These are phyloP conservation scores for Sinocyclocheilus maitianheensis DNA, from an alignment of 2,113 vertebrate species.

Conservation along the genomic window DNA sequence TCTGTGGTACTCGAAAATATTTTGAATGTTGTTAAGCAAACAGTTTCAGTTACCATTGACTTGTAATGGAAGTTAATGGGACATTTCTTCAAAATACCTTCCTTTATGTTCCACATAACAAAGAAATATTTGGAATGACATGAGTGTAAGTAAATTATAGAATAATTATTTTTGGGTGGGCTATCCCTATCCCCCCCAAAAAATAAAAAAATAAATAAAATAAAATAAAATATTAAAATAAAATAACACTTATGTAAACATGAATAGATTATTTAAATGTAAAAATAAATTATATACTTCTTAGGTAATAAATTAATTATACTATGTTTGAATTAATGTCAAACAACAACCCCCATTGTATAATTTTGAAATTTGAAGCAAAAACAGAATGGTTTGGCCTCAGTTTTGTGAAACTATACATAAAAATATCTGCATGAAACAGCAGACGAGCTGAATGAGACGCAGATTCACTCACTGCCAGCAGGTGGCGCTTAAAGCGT, in stretches of 20 bases:
- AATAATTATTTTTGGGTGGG: not conserved
- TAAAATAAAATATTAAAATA: not conserved
- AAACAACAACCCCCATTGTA: not conserved
- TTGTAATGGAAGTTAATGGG: not conserved
- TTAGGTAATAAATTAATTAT: not conserved
- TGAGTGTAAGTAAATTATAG: not conserved
- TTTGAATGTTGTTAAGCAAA: not conserved
- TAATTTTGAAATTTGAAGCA: no score
- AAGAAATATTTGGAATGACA: not conserved
- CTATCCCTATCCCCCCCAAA: not conserved
- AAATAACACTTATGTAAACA: not conserved
- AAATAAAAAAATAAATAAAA: not conserved
- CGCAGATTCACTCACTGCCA: no score
- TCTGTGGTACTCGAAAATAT: not conserved
- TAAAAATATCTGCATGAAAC: no score
- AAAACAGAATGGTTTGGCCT: no score
- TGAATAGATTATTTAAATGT: not conserved
- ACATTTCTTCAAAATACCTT: no score
- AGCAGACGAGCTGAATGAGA: no score
- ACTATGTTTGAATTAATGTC: not conserved
- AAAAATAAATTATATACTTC: not conserved
- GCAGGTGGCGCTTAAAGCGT: no score
- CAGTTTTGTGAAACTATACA: no score
- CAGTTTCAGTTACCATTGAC: not conserved
- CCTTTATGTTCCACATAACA: no score